Evolutionary conservation across 1,140 invertebrate species (phyloP), one percentile per base, ranked within the genome.

Genomic region (Berghia stephanieae): DNA sequence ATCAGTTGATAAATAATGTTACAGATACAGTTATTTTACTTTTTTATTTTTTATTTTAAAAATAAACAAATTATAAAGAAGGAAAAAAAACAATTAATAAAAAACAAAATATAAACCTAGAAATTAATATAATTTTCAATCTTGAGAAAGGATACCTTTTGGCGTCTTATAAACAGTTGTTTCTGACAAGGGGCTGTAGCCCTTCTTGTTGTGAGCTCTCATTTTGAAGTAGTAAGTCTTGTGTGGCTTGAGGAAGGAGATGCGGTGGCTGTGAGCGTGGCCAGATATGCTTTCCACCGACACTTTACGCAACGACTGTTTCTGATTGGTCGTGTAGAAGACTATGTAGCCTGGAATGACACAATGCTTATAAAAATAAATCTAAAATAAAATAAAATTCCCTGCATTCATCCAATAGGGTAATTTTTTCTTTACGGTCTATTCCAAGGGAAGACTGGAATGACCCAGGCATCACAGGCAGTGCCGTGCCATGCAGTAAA

Each of bases 191-290:
- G 76, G 76, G 27, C 76, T 63, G n/a, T 43, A 78, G 5, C 76
- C 76, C n/a, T 78, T 57, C 18, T 34, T 57, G 55, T 78, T 78
- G 31, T 60, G 52, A 34, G 76, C 76, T 40, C 57, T 52, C 2
- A 78, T 8, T 38, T 40, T 60, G 55, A 78, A 72, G 55, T 72
- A 43, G 44, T 78, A 78, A 18, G 71, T 78, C 24, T 68, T 78
- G 31, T 36, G 55, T 40, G 76, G 76, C 16, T 36, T 57, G 8
- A 78, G 52, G 42, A 46, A 38, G 18, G 52, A 16, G 36, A 78
- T 31, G 27, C n/a, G 68, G 27, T 70, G 46, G 10, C 21, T 27
- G 24, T 44, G 5, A 6, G 34, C 42, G 13, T 43, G 27, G 0
- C 5, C 68, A 4, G 68, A 34, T 24, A 70, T 43, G 5, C 5